Base-by-base conservation (phyloP, 1,140 invertebrate species). In the Drosophila parabipectinata region DNA sequence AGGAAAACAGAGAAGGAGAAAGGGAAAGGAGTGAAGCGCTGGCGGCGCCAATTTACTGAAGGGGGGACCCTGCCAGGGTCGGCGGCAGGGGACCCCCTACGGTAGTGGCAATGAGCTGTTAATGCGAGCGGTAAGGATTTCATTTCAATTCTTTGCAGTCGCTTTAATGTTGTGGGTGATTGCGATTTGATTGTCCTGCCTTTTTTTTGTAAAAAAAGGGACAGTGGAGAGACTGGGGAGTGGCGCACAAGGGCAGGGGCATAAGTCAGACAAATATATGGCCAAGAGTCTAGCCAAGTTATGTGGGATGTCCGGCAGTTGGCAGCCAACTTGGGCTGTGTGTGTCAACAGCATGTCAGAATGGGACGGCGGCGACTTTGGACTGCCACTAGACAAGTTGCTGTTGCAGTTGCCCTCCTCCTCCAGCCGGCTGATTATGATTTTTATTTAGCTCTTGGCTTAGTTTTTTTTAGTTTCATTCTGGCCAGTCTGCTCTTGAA, bases 31-130 rank as follows among this genome's bases (percentile, higher is more conserved):
- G 79, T 67, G 58, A 73, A 75, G 72, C 81, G 75, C 77, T 73
- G 77, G 82, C 83, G 83, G 83, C 83, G 83, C 83, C 83, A 88
- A 85, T 84, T 77, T 79, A 67, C 37, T 77, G 60, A 12, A 21
- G 18, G 32, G 18, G 41, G 18, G 12, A 51, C 10, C 2, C 10
- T 6, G 28, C 24, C 2, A 50, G 24, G 56, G 56, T 26, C 14
- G 5, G 26, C 26, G 14, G 4, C 45, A 12, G 1, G 10, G 37
- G 83, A 88, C 83, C 83, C 83, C 83, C 83, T 83, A 88, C 76
- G 73, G 83, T 83, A 88, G 83, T 88, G 83, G 51, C 83, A 88
- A 88, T 88, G 83, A 88, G 83, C 83, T 88, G 83, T 88, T 88
- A 88, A 88, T 88, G 83, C 75, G 83, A 72, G 72, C 84, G 84